phyloP scores from a whole-genome alignment of 2,797 vertebrate species.

The Scarus forsteni region DNA sequence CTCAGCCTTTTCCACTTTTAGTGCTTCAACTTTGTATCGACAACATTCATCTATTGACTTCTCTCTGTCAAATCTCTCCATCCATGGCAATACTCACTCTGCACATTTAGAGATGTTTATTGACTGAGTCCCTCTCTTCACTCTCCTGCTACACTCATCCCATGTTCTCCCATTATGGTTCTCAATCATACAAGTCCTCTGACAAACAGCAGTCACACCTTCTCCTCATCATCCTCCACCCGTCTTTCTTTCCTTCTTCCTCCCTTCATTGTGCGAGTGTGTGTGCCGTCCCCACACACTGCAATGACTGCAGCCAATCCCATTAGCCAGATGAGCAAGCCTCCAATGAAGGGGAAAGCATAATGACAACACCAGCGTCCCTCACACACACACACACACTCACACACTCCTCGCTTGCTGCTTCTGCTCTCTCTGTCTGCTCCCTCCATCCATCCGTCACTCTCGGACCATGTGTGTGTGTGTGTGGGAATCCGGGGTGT shows the following conservation, averaged over 20 bases:
- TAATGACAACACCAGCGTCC: slow-evolving; percentile 72
- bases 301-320: slow-evolving; percentile 73
- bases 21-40: slow-evolving; percentile 30
- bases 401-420: slow-evolving; percentile 14
- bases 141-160: slow-evolving; percentile 1
- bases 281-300: slow-evolving; percentile 29
- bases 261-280: slow-evolving; percentile 11
- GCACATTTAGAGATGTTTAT: slow-evolving; percentile 22
- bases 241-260: slow-evolving; percentile 29
- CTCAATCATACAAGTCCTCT: slow-evolving; percentile 36
- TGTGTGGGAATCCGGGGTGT: slow-evolving; percentile 2
- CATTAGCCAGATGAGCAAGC: slow-evolving; percentile 81
- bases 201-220: slow-evolving; percentile 45
- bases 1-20: slow-evolving; percentile 9
- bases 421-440: slow-evolving; percentile 38
- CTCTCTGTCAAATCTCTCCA: slow-evolving; percentile 5
- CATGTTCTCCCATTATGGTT: slow-evolving; percentile 29
- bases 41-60: slow-evolving; percentile 17
- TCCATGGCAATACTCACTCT: neutral
- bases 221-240: slow-evolving; percentile 24
- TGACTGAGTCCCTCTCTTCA: slow-evolving; percentile 14
- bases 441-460: slow-evolving; percentile 47
- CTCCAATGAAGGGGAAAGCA: slow-evolving; percentile 78
- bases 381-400: slow-evolving; percentile 37
- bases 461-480: slow-evolving; percentile 17